Base-by-base conservation (phyloP, 2,888 invertebrate genomes). In the Galerucella nymphaeae region DNA sequence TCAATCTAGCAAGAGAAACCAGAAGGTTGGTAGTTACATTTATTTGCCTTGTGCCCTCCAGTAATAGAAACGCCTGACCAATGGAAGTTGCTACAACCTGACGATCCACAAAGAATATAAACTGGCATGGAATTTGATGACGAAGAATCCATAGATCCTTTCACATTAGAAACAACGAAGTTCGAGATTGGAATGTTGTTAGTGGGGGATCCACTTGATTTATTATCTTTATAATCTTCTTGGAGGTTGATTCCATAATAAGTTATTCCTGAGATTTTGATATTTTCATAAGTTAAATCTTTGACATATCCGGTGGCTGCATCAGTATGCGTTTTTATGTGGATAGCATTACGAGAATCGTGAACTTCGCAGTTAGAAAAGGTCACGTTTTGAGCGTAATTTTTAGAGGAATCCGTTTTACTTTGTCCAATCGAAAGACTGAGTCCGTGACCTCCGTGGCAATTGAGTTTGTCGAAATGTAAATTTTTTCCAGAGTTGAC, bases 401-500 rank as follows among this genome's bases (percentile, higher is more conserved):
- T 79, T 20, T 53, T 57, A 13, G 70, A 63, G 6, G 74, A 71
- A 48, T 73, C 73, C 13, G 42, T 61, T 41, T 63, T 62, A 65
- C 75, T 78, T 62, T 71, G 67, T 2, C 79, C 79, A n/a, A 79
- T 75, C 4, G 79, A 79, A 41, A 79, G 72, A 69, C 79, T 79
- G 16, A 79, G 66, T n/a, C 79, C 79, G 67, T n/a, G n/a, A n/a
- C n/a, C n/a, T n/a, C n/a, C n/a, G n/a, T n/a, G n/a, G n/a, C n/a
- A n/a, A n/a, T n/a, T n/a, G n/a, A n/a, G 30, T 69, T n/a, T n/a
- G 3, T 61, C 13, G 70, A 79, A 76, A 6, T 69, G 14, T 42
- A 75, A 59, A 63, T 76, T 71, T 13, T 67, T 74, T 23, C 79
- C 79, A 50, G 75, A 75, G 61, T 78, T 79, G 3, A 79, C 69